Percentiles rank a stretch among this genome's conserved stretches.
These are phyloP conservation scores for Xiphophorus hellerii DNA, from an alignment of 2,113 vertebrate genomes.

Conservation along the genomic window DNA sequence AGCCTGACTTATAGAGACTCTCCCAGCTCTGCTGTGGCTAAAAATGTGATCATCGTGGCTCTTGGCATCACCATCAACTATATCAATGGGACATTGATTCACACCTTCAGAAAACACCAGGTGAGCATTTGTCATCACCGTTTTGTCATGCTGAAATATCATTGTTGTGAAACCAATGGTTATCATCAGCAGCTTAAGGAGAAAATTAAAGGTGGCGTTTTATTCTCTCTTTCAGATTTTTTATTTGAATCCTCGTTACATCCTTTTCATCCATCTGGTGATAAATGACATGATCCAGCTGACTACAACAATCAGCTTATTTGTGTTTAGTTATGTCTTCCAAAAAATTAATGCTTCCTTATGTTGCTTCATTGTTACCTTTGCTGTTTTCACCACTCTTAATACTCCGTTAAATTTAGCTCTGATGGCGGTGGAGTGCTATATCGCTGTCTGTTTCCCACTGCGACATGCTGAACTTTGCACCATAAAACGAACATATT, in stretches of 20 bases:
- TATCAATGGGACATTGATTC: slow-evolving; percentile 65
- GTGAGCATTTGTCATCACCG: slow-evolving; percentile 13
- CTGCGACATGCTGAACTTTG: slow-evolving; percentile 68
- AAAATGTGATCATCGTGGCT: slow-evolving; percentile 49
- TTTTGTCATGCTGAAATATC: background rate
- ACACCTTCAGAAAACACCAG: slow-evolving; percentile 69
- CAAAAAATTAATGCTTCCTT: background rate
- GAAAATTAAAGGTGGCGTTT: too few relatives aligned
- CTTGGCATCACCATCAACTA: slow-evolving; percentile 71
- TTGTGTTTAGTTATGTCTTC: slow-evolving; percentile 22
- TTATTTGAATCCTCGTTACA: slow-evolving; percentile 65
- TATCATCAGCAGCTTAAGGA: too few relatives aligned
- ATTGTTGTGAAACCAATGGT: background rate
- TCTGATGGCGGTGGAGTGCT: slow-evolving; percentile 75
- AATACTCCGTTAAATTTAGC: slow-evolving; percentile 53
- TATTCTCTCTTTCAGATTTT: slow-evolving; percentile 43
- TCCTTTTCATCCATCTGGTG: slow-evolving; percentile 68
- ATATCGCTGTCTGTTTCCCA: slow-evolving; percentile 75
- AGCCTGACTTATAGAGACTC: slow-evolving; percentile 22
- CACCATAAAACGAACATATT: slow-evolving; percentile 59
- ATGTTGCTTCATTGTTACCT: slow-evolving; percentile 26
- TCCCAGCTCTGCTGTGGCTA: slow-evolving; percentile 18
- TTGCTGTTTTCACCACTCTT: slow-evolving; percentile 32
- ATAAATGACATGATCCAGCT: slow-evolving; percentile 63
- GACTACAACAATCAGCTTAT: slow-evolving; percentile 11